phyloP scores from a whole-genome alignment of 2,113 vertebrate species.

The Suricata suricatta region DNA sequence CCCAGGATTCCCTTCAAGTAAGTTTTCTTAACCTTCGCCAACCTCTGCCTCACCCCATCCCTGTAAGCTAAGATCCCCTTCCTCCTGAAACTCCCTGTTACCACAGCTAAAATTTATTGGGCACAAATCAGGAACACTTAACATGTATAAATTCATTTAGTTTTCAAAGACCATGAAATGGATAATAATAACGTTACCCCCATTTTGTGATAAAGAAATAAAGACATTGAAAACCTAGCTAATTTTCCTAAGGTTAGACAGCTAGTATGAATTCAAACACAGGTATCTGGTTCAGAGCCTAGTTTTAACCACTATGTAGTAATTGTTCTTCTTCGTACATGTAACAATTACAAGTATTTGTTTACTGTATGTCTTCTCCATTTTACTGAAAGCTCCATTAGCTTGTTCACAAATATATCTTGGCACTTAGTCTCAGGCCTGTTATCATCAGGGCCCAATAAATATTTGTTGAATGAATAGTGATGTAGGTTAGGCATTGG shows the following conservation, averaged over 20 bases:
- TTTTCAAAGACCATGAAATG: not conserved
- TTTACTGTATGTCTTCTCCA: not conserved
- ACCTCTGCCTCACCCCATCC: not conserved
- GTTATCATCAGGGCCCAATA: not conserved
- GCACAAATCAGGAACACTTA: not conserved
- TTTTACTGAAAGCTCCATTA: not conserved
- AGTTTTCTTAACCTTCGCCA: not conserved
- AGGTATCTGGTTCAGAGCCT: not conserved
- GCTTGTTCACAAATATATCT: not conserved
- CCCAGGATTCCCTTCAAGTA: not conserved
- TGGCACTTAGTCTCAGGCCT: not conserved
- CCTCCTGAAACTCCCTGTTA: not conserved
- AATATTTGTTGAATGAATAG: not conserved
- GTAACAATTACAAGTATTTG: not conserved
- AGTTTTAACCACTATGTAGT: not conserved
- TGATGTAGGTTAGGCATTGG: not conserved
- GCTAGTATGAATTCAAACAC: not conserved
- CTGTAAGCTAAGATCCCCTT: not conserved
- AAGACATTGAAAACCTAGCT: not conserved
- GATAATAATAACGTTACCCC: not conserved
- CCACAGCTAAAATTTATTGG: not conserved
- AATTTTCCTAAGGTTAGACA: not conserved
- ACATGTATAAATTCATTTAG: not conserved
- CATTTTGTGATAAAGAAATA: conserved; percentile 30
- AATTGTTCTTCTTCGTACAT: not conserved